phyloP scores from a whole-genome alignment of 2,888 invertebrate species.

The Cheiracanthium punctorium region DNA sequence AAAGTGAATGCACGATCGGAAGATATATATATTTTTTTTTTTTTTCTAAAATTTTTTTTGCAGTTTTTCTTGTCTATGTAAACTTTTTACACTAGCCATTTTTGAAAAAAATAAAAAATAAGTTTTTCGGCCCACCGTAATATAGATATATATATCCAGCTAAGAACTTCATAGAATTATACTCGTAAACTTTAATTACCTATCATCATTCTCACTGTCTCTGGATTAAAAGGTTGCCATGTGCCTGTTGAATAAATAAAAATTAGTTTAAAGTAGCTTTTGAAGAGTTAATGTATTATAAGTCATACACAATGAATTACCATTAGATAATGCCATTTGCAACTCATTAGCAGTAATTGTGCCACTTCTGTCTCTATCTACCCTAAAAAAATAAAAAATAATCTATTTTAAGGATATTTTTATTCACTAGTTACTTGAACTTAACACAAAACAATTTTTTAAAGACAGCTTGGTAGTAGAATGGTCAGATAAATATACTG shows the following conservation, averaged over 20 bases:
- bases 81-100: too few species aligned
- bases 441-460: background rate
- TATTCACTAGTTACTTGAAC: background rate
- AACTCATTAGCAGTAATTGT: conserved; percentile 91
- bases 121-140: too few species aligned
- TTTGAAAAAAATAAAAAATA: too few species aligned
- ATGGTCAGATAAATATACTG: background rate
- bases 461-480: background rate
- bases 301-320: conserved; percentile 81
- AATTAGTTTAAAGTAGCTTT: background rate
- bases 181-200: too few species aligned
- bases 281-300: too few species aligned
- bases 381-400: conserved; percentile 70
- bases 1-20: too few species aligned
- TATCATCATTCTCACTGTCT: conserved; percentile 97
- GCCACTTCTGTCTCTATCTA: conserved; percentile 82
- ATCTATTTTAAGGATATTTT: background rate
- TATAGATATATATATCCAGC: too few species aligned
- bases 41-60: too few species aligned
- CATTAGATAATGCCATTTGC: conserved; percentile 94
- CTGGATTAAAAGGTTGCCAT: conserved; percentile 98
- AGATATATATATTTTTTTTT: too few species aligned
- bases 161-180: too few species aligned
- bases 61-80: too few species aligned
- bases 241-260: conserved; percentile 79